Base-by-base conservation (phyloP, 1,140 invertebrate genomes). In the Drosophila nebulosa region DNA sequence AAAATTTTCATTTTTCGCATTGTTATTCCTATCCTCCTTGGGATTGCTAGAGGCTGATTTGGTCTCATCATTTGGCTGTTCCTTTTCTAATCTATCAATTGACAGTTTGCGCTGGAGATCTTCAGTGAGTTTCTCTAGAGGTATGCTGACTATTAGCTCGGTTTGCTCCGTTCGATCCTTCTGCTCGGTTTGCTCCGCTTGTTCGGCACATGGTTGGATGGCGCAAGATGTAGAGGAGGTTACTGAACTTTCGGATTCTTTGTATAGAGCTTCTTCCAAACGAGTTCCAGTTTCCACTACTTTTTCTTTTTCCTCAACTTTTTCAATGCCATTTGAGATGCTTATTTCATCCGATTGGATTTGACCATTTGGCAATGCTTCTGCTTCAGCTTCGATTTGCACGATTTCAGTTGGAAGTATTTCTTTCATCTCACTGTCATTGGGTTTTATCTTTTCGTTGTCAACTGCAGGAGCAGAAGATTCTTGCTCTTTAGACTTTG, bases 1-100 rank as follows among this genome's bases (percentile, higher is more conserved):
- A 88, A 88, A 88, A 88, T 88, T 66, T 74, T 88, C 83, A 56
- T 53, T 58, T 51, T 89, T 88, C 4, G 58, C 83, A 76, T 88
- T 88, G 42, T 88, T 86, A 26, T 86, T 86, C 0, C 88, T 83
- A 12, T 51, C 35, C 9, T 72, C 75, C 35, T 80, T 74, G 22
- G 60, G 16, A 4, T 55, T 35, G 0, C 30, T 32, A 4, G 26
- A 10, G 4, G 22, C 10, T 12, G 52, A 18, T 2, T 24, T 27
- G 1, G 39, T 12, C 6, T 30, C 4, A 24, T 2, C 3, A 1
- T 6, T 3, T 12, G 57, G 35, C 16, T 60, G 16, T 2, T 69
- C 39, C 4, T 18, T 32, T 9, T 52, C 63, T 6, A 30, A 36
- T 36, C 61, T 18, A 21, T 21, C 39, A 10, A 2, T 46, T 1